Conservation (phyloP, 2,113 vertebrate genomes). For the Cyanoderma ruficeps region DNA sequence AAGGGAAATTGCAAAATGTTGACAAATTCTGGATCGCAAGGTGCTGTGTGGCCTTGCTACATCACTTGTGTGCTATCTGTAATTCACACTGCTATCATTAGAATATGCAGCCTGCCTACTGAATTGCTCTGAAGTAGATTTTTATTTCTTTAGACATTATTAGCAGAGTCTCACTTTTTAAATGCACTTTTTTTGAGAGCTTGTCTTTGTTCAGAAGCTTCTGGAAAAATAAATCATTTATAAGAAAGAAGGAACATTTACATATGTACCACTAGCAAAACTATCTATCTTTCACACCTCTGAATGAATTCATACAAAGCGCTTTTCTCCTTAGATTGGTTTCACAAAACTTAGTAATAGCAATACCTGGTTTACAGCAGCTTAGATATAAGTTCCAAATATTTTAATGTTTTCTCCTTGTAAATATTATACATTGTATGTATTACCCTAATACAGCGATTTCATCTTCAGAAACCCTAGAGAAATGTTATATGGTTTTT, state of each 20-base stretch:
- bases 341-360: background rate
- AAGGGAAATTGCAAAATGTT: background rate
- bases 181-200: background rate
- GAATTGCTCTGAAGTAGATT: conserved; percentile 20
- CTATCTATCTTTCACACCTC: background rate
- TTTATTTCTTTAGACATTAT: conserved; percentile 14
- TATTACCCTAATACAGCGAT: background rate
- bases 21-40: conserved; percentile 50
- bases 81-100: conserved; percentile 32
- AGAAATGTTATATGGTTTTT: background rate
- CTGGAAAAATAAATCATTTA: conserved; percentile 16
- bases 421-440: background rate
- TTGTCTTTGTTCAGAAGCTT: background rate
- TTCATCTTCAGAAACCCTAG: background rate
- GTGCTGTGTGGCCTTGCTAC: background rate
- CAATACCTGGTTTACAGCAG: background rate
- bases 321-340: background rate
- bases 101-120: conserved; percentile 16
- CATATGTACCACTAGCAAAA: background rate
- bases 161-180: background rate
- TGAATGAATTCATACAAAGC: background rate
- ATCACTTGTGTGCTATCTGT: background rate
- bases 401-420: background rate
- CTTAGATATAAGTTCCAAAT: background rate
- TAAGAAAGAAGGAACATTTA: background rate